phyloP scores from a whole-genome alignment of 1,140 invertebrate species.

The Hyphantria cunea region DNA sequence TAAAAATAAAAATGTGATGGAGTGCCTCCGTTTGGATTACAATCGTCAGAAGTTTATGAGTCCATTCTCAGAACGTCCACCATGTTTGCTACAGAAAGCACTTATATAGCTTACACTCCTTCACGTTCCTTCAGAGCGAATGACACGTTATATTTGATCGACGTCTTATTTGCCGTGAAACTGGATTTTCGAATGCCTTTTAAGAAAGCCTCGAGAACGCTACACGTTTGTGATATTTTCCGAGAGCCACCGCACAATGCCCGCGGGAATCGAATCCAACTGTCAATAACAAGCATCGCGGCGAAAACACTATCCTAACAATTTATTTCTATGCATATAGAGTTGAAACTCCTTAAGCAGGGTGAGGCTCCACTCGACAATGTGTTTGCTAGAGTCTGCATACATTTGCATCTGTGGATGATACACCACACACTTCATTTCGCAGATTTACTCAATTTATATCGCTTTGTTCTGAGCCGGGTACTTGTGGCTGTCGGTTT shows the following conservation, averaged over 20 bases:
- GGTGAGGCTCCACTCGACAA: background rate
- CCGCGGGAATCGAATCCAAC: conserved; percentile 39
- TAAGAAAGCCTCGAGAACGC: conserved; percentile 14
- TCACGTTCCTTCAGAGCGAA: background rate
- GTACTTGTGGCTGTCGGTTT: background rate
- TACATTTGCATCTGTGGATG: conserved; percentile 47
- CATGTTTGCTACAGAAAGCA: too few relatives aligned
- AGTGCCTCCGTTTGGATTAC: too few relatives aligned
- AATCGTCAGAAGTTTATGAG: too few relatives aligned
- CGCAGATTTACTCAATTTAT: conserved; percentile 44
- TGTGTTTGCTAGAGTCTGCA: conserved; percentile 33
- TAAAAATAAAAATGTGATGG: too few relatives aligned
- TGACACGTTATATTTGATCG: background rate
- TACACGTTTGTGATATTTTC: conserved; percentile 16
- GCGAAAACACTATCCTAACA: background rate
- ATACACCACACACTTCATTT: conserved; percentile 36
- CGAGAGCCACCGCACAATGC: conserved; percentile 24
- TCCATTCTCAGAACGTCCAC: too few relatives aligned
- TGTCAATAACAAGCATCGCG: conserved; percentile 30
- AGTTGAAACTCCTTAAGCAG: background rate
- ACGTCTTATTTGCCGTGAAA: background rate
- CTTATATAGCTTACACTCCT: too few relatives aligned
- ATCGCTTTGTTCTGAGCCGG: conserved; percentile 34
- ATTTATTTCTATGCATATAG: background rate
- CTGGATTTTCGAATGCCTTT: conserved; percentile 7